Conservation (phyloP, 2,113 vertebrate species). For the Cochlearius cochlearius region DNA sequence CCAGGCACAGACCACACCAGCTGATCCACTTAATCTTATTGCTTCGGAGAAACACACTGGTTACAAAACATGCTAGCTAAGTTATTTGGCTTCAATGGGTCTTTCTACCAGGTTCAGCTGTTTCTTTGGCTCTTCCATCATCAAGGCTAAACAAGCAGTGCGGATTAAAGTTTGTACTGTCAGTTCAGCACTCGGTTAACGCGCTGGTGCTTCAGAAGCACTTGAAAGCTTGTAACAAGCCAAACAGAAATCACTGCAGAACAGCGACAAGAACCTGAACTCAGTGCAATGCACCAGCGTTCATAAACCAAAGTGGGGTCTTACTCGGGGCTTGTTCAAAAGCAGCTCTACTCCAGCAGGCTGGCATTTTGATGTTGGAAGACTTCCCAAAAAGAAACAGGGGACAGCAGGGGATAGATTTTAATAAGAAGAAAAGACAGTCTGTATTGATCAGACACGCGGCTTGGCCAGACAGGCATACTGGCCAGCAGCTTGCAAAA, state of each 20-base stretch:
- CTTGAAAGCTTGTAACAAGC: neutral
- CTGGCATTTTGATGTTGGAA: neutral
- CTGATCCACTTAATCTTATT: neutral
- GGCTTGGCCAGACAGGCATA: neutral
- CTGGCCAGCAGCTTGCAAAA: neutral
- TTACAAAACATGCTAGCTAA: neutral
- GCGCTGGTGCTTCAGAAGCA: neutral
- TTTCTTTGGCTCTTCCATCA: neutral
- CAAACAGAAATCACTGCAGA: neutral
- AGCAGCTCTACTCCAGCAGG: neutral
- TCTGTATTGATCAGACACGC: neutral
- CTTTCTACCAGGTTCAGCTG: neutral
- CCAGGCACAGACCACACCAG: neutral
- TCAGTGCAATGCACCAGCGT: neutral
- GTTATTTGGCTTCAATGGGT: neutral
- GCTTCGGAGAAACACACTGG: neutral
- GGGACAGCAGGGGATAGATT: neutral
- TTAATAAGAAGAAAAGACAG: neutral
- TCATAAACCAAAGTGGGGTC: neutral
- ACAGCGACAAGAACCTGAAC: neutral
- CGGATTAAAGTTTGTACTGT: neutral
- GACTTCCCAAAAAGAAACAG: neutral
- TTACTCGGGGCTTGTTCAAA: neutral
- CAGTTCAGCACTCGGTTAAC: neutral
- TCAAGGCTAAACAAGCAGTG: neutral